Conservation (phyloP, 2,888 invertebrate species). For the Nomada lathburiana region DNA sequence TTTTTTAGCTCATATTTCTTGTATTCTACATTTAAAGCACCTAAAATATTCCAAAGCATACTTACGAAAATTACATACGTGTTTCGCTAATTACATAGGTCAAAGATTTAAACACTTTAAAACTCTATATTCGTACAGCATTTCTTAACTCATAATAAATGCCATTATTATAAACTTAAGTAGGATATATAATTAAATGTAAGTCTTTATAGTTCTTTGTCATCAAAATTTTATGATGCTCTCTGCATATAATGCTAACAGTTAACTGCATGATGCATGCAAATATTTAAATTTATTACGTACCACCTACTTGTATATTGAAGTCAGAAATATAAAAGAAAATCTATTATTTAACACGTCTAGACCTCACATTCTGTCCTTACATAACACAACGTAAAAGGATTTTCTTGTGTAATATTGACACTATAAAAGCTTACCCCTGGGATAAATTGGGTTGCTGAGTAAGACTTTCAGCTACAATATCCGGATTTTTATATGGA, state of each 20-base stretch:
- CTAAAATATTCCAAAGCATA: no score
- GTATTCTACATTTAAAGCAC: no score
- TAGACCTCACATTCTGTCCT: background rate
- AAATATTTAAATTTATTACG: no score
- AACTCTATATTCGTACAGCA: background rate
- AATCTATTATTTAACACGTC: background rate
- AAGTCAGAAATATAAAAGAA: background rate
- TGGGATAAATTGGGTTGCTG: conserved; percentile 82
- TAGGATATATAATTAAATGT: background rate
- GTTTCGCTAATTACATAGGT: background rate
- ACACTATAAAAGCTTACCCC: conserved; percentile 76
- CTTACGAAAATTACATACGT: no score
- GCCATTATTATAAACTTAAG: background rate
- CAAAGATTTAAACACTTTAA: background rate
- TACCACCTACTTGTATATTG: no score
- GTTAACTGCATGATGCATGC: background rate
- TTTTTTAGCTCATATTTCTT: no score
- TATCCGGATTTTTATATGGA: conserved; percentile 67
- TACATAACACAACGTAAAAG: conserved; percentile 13
- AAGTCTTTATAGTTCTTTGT: background rate
- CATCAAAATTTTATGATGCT: background rate
- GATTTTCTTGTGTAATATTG: conserved; percentile 11
- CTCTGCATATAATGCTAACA: background rate
- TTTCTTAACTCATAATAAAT: background rate
- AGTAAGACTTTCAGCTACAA: conserved; percentile 78